Evolutionary conservation across 2,888 invertebrate species (phyloP).

Genomic region (Ferrisia virgata): DNA sequence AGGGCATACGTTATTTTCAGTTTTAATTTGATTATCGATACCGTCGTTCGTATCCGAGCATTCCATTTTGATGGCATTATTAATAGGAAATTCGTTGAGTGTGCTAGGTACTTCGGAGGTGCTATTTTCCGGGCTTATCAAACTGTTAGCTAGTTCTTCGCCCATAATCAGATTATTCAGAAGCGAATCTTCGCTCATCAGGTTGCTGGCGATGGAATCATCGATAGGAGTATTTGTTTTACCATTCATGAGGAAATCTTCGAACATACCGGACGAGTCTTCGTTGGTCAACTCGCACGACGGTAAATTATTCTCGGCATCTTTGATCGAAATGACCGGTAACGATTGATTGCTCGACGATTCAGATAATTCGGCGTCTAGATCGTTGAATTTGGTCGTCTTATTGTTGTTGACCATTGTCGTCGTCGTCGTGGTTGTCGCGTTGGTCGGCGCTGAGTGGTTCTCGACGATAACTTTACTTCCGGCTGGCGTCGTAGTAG

Average conservation of each 20-base stretch:
- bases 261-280: conserved; percentile 63
- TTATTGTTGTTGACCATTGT: neutral
- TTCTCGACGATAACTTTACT: conserved; percentile 40
- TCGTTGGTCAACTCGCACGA: conserved; percentile 53
- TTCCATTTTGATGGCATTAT: neutral
- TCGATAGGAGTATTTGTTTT: conserved; percentile 57
- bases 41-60: neutral
- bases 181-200: conserved; percentile 44
- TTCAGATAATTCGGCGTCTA: conserved; percentile 37
- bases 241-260: conserved; percentile 62
- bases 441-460: neutral
- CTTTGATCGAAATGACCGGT: conserved; percentile 42
- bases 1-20: neutral
- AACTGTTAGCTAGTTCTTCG: conserved; percentile 13
- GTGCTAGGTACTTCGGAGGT: neutral
- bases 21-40: neutral
- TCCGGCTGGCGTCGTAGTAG: neutral
- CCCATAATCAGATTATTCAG: conserved; percentile 39
- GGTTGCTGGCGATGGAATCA: conserved; percentile 22
- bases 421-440: neutral
- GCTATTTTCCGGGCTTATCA: neutral
- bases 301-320: conserved; percentile 25
- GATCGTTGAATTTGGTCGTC: conserved; percentile 17
- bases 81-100: neutral
- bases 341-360: conserved; percentile 40